A percentile compares a stretch with the other conserved stretches of the same genome.
phyloP scores from a whole-genome alignment of 2,797 vertebrate genomes.

The Loris lydekkerianus region DNA sequence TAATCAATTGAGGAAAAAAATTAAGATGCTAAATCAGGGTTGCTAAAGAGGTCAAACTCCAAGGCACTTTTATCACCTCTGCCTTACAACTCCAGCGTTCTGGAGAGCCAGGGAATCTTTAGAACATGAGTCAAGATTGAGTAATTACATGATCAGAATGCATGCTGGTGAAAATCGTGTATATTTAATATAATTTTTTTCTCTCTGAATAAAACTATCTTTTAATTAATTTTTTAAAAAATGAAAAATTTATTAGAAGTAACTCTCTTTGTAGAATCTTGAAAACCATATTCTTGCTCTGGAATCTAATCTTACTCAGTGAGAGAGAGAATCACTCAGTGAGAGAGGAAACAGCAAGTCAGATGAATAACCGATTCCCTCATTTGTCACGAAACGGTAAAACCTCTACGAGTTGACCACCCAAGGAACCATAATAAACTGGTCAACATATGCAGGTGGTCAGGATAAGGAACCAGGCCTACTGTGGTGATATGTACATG shows the following conservation, averaged over 20 bases:
- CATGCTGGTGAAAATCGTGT: background rate
- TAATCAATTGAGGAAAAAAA: slow-evolving; percentile 29
- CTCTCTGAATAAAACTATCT: slow-evolving; percentile 47
- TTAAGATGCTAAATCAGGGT: slow-evolving; percentile 8
- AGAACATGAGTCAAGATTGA: too few species aligned
- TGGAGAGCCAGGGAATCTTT: background rate
- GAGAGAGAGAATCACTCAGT: slow-evolving; percentile 49
- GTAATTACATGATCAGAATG: background rate
- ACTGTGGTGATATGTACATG: too few species aligned
- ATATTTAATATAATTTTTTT: slow-evolving; percentile 1
- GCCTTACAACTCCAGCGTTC: background rate
- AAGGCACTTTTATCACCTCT: background rate
- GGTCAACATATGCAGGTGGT: too few species aligned
- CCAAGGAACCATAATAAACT: too few species aligned
- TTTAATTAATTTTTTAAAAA: slow-evolving; percentile 59
- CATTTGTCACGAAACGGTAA: background rate
- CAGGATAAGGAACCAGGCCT: too few species aligned
- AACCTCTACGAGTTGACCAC: too few species aligned
- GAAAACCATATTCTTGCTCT: slow-evolving; percentile 40
- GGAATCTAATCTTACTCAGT: slow-evolving; percentile 33
- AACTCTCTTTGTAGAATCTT: slow-evolving; percentile 27
- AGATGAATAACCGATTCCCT: slow-evolving; percentile 21
- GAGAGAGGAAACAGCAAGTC: background rate
- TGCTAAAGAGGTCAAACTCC: slow-evolving; percentile 37
- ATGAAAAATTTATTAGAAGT: slow-evolving; percentile 34